phyloP scores from a whole-genome alignment of 2,113 vertebrate species.

The Vulpes lagopus region DNA sequence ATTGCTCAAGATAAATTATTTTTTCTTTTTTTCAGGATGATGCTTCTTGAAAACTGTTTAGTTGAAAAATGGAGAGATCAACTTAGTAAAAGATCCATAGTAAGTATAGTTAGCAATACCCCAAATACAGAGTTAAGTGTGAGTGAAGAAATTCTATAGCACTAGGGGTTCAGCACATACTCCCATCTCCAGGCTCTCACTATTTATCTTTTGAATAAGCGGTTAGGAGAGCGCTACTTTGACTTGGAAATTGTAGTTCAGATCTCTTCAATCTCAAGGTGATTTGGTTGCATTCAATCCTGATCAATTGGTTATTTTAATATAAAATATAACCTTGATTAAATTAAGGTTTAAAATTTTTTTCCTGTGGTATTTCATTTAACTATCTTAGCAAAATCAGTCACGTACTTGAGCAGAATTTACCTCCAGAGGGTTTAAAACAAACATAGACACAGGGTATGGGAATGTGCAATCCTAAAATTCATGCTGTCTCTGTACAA shows the following conservation, averaged over 20 bases:
- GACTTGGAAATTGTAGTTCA: neutral
- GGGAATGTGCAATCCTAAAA: neutral
- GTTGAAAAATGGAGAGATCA: constrained; percentile 92
- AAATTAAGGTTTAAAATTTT: neutral
- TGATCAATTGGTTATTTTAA: neutral
- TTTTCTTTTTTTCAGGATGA: constrained; percentile 87
- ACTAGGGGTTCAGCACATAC: neutral
- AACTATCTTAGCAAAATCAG: neutral
- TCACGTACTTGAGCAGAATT: neutral
- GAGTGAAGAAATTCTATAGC: neutral
- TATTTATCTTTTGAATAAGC: neutral
- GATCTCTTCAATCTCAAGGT: neutral
- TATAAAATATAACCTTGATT: neutral
- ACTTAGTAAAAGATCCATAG: constrained; percentile 89
- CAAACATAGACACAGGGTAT: neutral
- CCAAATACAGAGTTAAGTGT: neutral
- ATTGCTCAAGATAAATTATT: constrained; percentile 22
- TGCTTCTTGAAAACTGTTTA: constrained; percentile 92
- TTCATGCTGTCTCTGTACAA: neutral
- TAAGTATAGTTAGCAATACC: constrained; percentile 77
- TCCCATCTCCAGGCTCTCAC: neutral
- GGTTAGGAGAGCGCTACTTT: neutral
- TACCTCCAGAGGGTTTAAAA: neutral
- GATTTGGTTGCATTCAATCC: neutral
- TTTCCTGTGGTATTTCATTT: neutral